phyloP scores from a whole-genome alignment of 2,797 vertebrate genomes.

The Pempheris klunzingeri region DNA sequence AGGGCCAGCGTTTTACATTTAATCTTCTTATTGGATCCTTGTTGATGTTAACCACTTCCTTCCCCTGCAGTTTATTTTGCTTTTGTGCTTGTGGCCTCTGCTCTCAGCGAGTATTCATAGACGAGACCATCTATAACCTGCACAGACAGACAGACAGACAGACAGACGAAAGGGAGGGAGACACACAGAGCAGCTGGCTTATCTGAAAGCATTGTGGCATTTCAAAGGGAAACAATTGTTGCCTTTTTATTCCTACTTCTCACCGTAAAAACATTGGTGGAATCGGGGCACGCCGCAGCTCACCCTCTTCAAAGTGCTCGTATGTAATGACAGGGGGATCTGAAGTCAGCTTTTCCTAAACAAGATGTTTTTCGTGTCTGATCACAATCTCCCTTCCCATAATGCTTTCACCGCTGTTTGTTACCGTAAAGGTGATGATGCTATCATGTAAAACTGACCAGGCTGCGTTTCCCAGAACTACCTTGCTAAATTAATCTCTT shows the following conservation, averaged over 20 bases:
- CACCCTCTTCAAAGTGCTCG: neutral
- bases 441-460: constrained; percentile 34
- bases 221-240: constrained; percentile 25
- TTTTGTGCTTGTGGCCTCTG: constrained; percentile 92
- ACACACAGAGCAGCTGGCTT: constrained; percentile 52
- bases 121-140: constrained; percentile 86
- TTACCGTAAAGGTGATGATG: constrained; percentile 50
- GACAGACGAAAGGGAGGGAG: neutral
- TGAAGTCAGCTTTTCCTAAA: constrained; percentile 2
- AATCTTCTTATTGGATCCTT: constrained; percentile 89
- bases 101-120: constrained; percentile 84
- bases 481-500: constrained; percentile 2
- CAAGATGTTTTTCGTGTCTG: constrained; percentile 19
- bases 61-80: constrained; percentile 94
- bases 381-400: constrained; percentile 23
- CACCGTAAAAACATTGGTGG: constrained; percentile 24
- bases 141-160: constrained; percentile 45
- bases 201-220: constrained; percentile 20
- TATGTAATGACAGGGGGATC: constrained; percentile 2
- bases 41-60: constrained; percentile 93
- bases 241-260: constrained; percentile 28
- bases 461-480: constrained; percentile 29
- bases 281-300: constrained; percentile 6
- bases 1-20: constrained; percentile 85
- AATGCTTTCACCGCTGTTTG: constrained; percentile 9